A percentile compares a stretch with the other conserved stretches of the same genome.
Conservation (phyloP, 1,140 invertebrate genomes). For the Ceratosolen solmsi region DNA sequence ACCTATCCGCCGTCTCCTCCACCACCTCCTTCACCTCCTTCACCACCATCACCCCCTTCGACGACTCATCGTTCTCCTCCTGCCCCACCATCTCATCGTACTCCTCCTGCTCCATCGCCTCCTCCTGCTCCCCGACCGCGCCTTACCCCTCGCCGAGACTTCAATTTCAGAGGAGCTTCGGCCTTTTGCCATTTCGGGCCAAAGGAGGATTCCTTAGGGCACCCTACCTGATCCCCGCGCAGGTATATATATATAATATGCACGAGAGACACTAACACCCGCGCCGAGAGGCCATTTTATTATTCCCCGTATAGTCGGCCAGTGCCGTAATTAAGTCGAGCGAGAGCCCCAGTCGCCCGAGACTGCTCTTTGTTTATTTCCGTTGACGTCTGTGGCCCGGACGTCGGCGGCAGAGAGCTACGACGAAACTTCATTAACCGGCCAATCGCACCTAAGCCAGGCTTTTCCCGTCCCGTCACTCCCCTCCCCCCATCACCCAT, state of each 20-base stretch:
- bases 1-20: not conserved
- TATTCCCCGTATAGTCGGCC: constrained; percentile 25
- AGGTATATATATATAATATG: not conserved
- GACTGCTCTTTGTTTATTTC: constrained; percentile 10
- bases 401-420: not conserved
- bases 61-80: too few relatives aligned
- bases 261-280: constrained; percentile 15
- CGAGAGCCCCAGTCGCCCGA: not conserved
- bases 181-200: constrained; percentile 41
- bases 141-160: constrained; percentile 9
- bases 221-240: not conserved
- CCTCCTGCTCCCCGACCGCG: constrained; percentile 24
- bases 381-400: not conserved
- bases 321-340: constrained; percentile 40
- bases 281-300: constrained; percentile 29
- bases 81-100: not conserved
- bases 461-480: not conserved
- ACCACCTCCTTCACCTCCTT: constrained; percentile 28
- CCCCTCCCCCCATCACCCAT: too few relatives aligned
- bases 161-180: constrained; percentile 44
- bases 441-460: not conserved
- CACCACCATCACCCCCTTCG: constrained; percentile 1
- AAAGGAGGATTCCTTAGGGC: constrained; percentile 29
- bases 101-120: constrained; percentile 14
- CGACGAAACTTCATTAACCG: not conserved